These are phyloP conservation scores for Noctua fimbriata DNA, from an alignment of 2,888 invertebrate species.

Conservation along the genomic window DNA sequence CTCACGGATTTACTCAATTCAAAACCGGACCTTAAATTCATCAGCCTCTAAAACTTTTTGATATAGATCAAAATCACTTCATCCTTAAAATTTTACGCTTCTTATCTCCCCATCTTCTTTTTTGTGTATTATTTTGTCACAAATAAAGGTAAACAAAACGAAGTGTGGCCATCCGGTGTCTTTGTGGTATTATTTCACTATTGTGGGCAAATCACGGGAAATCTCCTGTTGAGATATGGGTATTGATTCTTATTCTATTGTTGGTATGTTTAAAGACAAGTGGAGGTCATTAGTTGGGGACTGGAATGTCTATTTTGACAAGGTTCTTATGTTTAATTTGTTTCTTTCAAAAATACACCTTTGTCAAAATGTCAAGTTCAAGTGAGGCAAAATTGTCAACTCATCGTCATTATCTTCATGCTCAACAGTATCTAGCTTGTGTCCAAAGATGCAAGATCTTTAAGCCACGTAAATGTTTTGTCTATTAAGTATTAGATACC, in stretches of 20 bases:
- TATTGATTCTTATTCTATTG: slow-evolving; percentile 60
- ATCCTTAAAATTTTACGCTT: slow-evolving; percentile 68
- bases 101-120: slow-evolving; percentile 79
- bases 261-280: slow-evolving; percentile 53
- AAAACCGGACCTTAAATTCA: slow-evolving; percentile 31
- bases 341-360: slow-evolving; percentile 3
- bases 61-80: slow-evolving; percentile 45
- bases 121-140: slow-evolving; percentile 79
- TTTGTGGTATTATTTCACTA: slow-evolving; percentile 75
- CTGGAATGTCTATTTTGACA: slow-evolving; percentile 25
- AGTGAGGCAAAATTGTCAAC: neutral
- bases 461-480: neutral
- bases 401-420: slow-evolving; percentile 5
- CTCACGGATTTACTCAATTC: neutral
- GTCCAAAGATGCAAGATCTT: neutral
- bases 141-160: slow-evolving; percentile 84
- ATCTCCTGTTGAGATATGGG: slow-evolving; percentile 58
- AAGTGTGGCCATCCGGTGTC: slow-evolving; percentile 82
- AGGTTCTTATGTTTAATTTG: slow-evolving; percentile 27
- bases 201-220: slow-evolving; percentile 63
- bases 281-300: slow-evolving; percentile 50
- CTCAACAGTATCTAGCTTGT: neutral
- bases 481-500: too few species aligned
- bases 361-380: neutral
- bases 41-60: slow-evolving; percentile 27